A percentile compares a stretch with the other conserved stretches of the same genome.
phyloP scores from a whole-genome alignment of 1,140 invertebrate species.

The Neodiprion virginianus region DNA sequence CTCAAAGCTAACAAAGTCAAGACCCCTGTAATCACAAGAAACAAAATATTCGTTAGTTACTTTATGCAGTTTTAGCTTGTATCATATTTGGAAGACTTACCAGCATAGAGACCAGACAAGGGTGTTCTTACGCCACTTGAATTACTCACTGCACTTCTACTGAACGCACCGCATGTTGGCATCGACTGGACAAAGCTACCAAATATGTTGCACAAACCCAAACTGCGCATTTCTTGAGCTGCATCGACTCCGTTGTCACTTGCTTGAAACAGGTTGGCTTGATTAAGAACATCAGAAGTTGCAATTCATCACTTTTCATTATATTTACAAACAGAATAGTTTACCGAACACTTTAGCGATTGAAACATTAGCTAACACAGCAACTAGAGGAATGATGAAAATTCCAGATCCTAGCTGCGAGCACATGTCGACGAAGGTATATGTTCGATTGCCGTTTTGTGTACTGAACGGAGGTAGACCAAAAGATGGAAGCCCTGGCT shows the following conservation, averaged over 20 bases:
- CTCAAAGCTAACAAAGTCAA: conserved; percentile 68
- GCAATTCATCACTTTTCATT: neutral
- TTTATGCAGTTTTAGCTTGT: conserved; percentile 17
- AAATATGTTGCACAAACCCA: conserved; percentile 73
- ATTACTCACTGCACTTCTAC: conserved; percentile 76
- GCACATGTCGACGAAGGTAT: conserved; percentile 66
- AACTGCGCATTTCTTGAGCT: conserved; percentile 73
- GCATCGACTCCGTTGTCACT: conserved; percentile 64
- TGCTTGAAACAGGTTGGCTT: conserved; percentile 43
- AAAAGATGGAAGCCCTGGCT: conserved; percentile 68
- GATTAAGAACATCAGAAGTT: neutral
- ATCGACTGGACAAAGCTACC: conserved; percentile 77
- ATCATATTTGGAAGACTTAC: conserved; percentile 43
- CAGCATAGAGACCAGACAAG: conserved; percentile 72
- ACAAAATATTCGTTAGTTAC: conserved; percentile 2
- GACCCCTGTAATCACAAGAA: conserved; percentile 55
- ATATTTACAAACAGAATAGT: conserved; percentile 31
- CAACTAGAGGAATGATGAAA: conserved; percentile 74
- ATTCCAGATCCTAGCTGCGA: conserved; percentile 70
- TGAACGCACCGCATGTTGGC: conserved; percentile 77
- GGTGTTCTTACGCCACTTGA: conserved; percentile 79
- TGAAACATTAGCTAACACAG: conserved; percentile 78
- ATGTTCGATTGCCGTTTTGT: conserved; percentile 64
- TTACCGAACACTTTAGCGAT: conserved; percentile 81
- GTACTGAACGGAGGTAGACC: conserved; percentile 64